Evolutionary conservation across 2,888 invertebrate species (phyloP), one percentile per base, ranked within the genome.

Genomic region (Mesorhabditis spiculigera): DNA sequence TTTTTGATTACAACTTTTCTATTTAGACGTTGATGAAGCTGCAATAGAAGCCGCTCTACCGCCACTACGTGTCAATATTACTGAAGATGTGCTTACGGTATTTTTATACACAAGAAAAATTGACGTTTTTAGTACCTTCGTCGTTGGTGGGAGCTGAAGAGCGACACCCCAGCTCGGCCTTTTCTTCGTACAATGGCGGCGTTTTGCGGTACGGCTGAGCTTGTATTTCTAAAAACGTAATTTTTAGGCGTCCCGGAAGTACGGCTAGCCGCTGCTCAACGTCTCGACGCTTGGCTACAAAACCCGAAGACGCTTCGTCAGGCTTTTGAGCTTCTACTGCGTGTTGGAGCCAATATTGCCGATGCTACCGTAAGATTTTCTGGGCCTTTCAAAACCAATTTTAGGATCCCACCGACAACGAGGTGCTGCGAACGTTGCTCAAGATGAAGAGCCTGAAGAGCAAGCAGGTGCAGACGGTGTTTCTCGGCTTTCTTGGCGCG

Each of bases 261-360:
- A 75, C 90, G 94, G 42, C 90, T 91, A 82, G 90, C 92, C 68
- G 91, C 92, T 0, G 91, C 92, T 1, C 90, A 91, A 0, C 91
- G 93, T 0, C 89, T 96, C 41, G 96, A 96, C 86, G 90, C 92
- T 80, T 96, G 95, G 95, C 89, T 96, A 71, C 94, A 95, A 86
- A 95, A 95, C 86, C 94, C 95, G 73, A 97, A 96, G 85, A 87
- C 87, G 65, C 28, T 45, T 62, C 91, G 93, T 82, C 91, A 92
- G 42, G 94, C 94, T 0, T 94, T 95, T 86, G 96, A 96, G 87
- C 87, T 97, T 68, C 88, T 97, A 43, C 92, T 94, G 69, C 91
- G 93, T 82, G 90, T 96, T 77, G 95, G 95, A 86, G 91, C 92
- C 81, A 97, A 97, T 88, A 93, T 94, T 79, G 92, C 66, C 4